phyloP scores from a whole-genome alignment of 2,797 vertebrate genomes.

The Pampus argenteus region DNA sequence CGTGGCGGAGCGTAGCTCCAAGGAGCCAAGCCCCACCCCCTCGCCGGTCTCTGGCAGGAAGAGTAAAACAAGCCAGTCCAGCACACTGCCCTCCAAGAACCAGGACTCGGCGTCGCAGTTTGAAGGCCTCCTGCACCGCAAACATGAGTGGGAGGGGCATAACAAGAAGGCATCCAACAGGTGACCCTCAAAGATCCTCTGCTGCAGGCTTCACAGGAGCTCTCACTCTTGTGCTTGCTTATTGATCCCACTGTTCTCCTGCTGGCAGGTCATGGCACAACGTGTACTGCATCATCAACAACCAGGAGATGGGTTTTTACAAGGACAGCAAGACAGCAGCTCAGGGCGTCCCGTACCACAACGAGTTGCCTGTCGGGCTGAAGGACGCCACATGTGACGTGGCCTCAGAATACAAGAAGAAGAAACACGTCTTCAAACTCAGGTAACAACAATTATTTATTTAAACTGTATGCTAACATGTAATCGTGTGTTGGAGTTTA shows the following conservation, averaged over 20 bases:
- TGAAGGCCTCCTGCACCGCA: constrained; percentile 94
- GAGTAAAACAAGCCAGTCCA: constrained; percentile 87
- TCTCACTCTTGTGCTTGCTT: neutral
- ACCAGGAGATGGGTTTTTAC: constrained; percentile 95
- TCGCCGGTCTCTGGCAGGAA: constrained; percentile 90
- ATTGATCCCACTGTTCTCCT: constrained; percentile 31
- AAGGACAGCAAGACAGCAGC: constrained; percentile 93
- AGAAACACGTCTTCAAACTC: constrained; percentile 97
- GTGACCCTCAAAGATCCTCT: constrained; percentile 68
- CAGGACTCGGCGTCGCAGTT: constrained; percentile 87
- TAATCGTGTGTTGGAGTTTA: too few relatives aligned
- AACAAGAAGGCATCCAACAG: constrained; percentile 98
- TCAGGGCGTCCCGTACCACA: constrained; percentile 93
- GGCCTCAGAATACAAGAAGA: constrained; percentile 96
- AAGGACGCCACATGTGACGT: constrained; percentile 94
- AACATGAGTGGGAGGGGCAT: constrained; percentile 96
- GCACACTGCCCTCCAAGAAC: constrained; percentile 90
- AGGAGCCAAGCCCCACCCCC: constrained; percentile 88
- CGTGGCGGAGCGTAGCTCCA: constrained; percentile 83
- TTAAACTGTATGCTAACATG: too few relatives aligned
- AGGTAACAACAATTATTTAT: constrained; percentile 75
- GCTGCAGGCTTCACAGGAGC: fast-evolving
- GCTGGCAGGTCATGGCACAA: constrained; percentile 94
- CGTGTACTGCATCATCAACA: constrained; percentile 95
- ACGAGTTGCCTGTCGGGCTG: constrained; percentile 89